phyloP scores from a whole-genome alignment of 2,888 invertebrate species.

The Cerceris ruficornis region DNA sequence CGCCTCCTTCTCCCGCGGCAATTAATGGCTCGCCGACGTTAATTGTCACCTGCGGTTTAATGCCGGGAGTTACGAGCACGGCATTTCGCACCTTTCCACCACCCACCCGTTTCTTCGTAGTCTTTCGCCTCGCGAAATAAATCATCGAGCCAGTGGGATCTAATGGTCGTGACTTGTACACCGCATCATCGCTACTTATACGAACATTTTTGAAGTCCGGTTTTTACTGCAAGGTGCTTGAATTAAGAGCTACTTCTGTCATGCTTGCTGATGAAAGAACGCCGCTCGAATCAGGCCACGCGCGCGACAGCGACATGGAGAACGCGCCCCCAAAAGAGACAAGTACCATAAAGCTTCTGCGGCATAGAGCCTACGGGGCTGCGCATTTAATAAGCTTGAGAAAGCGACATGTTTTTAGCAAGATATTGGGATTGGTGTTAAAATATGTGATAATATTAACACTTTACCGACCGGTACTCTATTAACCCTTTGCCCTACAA shows the following conservation, averaged over 20 bases:
- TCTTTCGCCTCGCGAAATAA: slow-evolving; percentile 3
- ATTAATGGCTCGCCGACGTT: slow-evolving; percentile 56
- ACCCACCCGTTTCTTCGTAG: not conserved
- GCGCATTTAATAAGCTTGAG: too few species aligned
- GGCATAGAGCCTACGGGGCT: too few species aligned
- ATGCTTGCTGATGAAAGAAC: not conserved
- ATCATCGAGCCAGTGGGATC: not conserved
- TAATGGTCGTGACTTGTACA: not conserved
- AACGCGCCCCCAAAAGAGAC: too few species aligned
- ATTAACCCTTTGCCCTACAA: too few species aligned
- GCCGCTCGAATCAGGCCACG: too few species aligned
- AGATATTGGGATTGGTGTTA: too few species aligned
- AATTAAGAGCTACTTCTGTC: not conserved
- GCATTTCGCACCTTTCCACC: slow-evolving; percentile 35
- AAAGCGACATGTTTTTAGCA: too few species aligned
- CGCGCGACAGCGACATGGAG: too few species aligned
- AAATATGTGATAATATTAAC: too few species aligned
- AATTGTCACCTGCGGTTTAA: slow-evolving; percentile 58
- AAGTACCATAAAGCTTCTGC: too few species aligned
- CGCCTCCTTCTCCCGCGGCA: slow-evolving; percentile 39
- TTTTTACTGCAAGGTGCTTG: not conserved
- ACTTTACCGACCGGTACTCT: too few species aligned
- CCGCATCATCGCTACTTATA: not conserved
- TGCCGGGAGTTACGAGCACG: slow-evolving; percentile 41
- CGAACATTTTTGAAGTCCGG: not conserved